These are phyloP conservation scores for Hemicrepidius hirtus DNA, from an alignment of 2,888 invertebrate species.

Conservation along the genomic window DNA sequence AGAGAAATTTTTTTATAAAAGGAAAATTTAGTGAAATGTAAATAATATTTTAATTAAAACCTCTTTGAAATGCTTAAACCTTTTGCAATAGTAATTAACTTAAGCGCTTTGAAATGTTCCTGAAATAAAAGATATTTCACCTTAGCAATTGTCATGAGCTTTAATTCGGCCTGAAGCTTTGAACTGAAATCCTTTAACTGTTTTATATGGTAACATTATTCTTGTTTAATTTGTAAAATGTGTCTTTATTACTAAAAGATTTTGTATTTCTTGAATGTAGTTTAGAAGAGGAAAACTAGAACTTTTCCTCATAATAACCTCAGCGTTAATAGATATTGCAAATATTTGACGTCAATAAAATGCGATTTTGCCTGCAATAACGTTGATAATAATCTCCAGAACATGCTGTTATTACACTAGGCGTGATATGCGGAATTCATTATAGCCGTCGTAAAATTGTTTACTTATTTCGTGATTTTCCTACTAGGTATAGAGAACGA, in stretches of 20 bases:
- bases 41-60: no score
- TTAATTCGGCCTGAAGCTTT: background rate
- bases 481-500: no score
- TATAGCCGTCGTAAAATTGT: background rate
- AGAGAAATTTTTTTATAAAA: background rate
- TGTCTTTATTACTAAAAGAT: background rate
- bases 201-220: background rate
- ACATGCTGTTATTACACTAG: background rate
- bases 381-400: background rate
- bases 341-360: conserved; percentile 17
- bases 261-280: background rate
- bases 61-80: no score
- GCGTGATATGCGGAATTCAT: background rate
- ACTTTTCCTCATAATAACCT: conserved; percentile 1
- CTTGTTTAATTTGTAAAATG: background rate
- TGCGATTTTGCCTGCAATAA: background rate
- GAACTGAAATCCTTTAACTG: background rate
- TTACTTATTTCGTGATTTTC: no score
- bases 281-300: no score
- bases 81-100: background rate
- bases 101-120: background rate
- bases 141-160: background rate
- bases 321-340: background rate
- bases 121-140: background rate
- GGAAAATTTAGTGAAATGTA: no score